Evolutionary conservation across 2,797 vertebrate genomes (phyloP).

Genomic region (Phoebastria nigripes): DNA sequence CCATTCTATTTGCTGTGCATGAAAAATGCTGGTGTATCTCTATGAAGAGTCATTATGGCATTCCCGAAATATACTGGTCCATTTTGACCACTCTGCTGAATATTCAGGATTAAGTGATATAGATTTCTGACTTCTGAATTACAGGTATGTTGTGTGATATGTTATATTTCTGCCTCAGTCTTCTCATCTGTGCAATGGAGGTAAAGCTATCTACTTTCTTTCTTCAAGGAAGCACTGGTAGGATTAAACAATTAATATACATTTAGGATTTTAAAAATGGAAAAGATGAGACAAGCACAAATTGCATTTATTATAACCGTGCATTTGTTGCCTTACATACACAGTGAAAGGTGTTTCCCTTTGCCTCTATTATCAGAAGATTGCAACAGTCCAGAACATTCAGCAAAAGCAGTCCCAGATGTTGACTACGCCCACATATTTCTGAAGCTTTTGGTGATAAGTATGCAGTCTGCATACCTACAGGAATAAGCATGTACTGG

Average conservation of each 20-base stretch:
- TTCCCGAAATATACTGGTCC: neutral
- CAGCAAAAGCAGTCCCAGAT: constrained; percentile 39
- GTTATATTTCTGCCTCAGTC: neutral
- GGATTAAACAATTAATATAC: neutral
- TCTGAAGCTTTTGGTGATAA: constrained; percentile 44
- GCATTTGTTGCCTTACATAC: neutral
- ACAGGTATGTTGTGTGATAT: neutral
- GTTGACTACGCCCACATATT: constrained; percentile 49
- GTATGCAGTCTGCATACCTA: neutral
- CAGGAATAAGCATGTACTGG: constrained; percentile 50
- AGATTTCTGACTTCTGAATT: neutral
- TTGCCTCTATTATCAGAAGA: constrained; percentile 27
- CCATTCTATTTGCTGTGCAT: neutral
- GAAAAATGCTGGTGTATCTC: neutral
- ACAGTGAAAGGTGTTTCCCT: constrained; percentile 9
- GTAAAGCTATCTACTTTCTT: neutral
- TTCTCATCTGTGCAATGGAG: neutral
- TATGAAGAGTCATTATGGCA: neutral
- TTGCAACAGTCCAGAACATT: neutral
- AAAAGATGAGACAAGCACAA: neutral
- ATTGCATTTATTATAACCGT: neutral
- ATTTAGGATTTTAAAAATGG: neutral
- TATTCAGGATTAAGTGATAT: neutral
- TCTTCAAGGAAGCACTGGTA: neutral
- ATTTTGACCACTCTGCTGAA: neutral